phyloP scores from a whole-genome alignment of 2,888 invertebrate species.

The Drosophila kanekoi region DNA sequence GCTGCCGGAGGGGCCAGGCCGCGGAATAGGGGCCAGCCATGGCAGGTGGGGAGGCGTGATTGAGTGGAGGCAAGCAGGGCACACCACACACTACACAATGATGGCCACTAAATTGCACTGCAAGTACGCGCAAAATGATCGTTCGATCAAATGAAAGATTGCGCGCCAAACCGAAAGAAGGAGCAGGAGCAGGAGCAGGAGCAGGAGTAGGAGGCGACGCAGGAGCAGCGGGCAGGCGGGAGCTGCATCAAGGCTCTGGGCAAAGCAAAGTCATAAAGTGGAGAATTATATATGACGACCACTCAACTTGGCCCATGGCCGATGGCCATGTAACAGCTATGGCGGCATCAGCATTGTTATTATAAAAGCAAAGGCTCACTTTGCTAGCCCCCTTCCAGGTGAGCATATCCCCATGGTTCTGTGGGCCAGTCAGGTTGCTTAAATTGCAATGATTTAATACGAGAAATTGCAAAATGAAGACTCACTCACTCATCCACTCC shows the following conservation, averaged over 20 bases:
- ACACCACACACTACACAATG: slow-evolving; percentile 23
- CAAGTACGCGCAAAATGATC: slow-evolving; percentile 77
- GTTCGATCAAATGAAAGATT: slow-evolving; percentile 74
- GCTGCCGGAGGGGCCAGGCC: slow-evolving; percentile 38
- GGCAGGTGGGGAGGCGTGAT: slow-evolving; percentile 52
- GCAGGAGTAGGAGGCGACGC: background rate
- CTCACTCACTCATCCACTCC: slow-evolving; percentile 55
- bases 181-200: slow-evolving; percentile 1
- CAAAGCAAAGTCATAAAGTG: slow-evolving; percentile 64
- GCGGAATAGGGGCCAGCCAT: background rate
- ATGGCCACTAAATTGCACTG: slow-evolving; percentile 59
- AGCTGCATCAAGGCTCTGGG: slow-evolving; percentile 44
- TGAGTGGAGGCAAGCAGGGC: slow-evolving; percentile 61
- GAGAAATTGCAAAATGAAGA: slow-evolving; percentile 72
- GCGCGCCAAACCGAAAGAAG: slow-evolving; percentile 25
- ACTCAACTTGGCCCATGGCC: slow-evolving; percentile 19
- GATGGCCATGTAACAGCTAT: slow-evolving; percentile 72
- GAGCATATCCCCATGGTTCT: background rate
- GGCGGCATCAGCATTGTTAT: slow-evolving; percentile 75
- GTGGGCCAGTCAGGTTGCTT: slow-evolving; percentile 20
- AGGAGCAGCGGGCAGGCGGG: slow-evolving; percentile 17
- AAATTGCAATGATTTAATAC: slow-evolving; percentile 82
- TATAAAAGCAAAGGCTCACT: slow-evolving; percentile 53
- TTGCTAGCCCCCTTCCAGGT: slow-evolving; percentile 4
- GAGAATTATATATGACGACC: slow-evolving; percentile 54